phyloP scores from a whole-genome alignment of 2,113 vertebrate genomes.

The Perognathus longimembris region DNA sequence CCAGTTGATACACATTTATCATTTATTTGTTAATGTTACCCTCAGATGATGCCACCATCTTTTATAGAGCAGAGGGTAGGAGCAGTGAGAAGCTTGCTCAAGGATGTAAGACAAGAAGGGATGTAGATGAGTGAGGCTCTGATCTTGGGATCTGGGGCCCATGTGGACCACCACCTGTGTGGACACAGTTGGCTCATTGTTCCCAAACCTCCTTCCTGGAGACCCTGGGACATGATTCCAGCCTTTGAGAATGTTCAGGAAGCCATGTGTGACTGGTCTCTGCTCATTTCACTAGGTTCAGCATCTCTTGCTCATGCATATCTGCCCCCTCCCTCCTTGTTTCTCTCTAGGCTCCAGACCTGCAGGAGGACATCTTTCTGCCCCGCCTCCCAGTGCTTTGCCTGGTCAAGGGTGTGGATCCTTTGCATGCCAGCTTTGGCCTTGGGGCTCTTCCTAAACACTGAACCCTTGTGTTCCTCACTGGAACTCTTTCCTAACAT shows the following conservation, averaged over 20 bases:
- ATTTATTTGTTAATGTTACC: not conserved
- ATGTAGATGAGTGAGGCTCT: not conserved
- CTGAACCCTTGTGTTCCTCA: rapidly evolving
- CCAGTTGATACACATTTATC: not conserved
- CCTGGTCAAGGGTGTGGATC: not conserved
- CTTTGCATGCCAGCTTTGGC: not conserved
- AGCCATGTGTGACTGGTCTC: not conserved
- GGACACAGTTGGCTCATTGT: not conserved
- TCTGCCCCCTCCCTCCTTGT: not conserved
- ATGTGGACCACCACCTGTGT: not conserved
- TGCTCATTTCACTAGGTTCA: not conserved
- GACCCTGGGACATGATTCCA: rapidly evolving
- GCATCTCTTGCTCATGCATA: not conserved
- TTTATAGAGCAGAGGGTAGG: not conserved
- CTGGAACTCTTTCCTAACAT: rapidly evolving
- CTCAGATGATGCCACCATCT: not conserved
- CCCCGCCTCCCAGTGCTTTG: no score
- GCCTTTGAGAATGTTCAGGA: not conserved
- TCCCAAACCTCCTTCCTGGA: not conserved
- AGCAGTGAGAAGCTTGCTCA: not conserved
- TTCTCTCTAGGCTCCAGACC: not conserved
- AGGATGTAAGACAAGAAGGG: not conserved
- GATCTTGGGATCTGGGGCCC: not conserved
- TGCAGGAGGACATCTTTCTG: rapidly evolving
- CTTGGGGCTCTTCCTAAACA: not conserved